Conservation (phyloP, 2,113 vertebrate genomes). For the Lampris megalopsis region DNA sequence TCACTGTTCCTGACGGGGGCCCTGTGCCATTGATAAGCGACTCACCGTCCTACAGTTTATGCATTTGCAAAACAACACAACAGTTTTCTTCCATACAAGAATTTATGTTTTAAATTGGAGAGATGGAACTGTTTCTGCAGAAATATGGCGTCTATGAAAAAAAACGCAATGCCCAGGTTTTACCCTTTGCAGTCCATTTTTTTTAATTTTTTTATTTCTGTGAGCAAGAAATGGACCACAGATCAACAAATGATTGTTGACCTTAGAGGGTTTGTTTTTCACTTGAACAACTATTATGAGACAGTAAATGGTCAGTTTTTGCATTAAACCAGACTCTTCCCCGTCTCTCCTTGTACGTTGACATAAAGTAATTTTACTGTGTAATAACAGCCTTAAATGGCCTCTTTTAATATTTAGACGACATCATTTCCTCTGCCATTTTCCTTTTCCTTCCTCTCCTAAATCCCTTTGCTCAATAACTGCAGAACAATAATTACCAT, state of each 20-base stretch:
- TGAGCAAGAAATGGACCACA: slow-evolving; percentile 25
- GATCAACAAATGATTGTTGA: slow-evolving; percentile 32
- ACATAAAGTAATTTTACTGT: slow-evolving; percentile 43
- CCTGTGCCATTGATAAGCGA: too few relatives aligned
- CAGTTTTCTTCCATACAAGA: too few relatives aligned
- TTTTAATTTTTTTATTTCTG: neutral
- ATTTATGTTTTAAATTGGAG: too few relatives aligned
- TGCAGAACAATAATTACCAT: slow-evolving; percentile 52
- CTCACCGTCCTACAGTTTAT: too few relatives aligned
- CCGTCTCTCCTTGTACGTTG: slow-evolving; percentile 38
- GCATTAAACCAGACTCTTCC: slow-evolving; percentile 60
- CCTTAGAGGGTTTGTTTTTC: slow-evolving; percentile 34
- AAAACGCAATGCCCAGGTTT: neutral
- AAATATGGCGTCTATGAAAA: neutral
- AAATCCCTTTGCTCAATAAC: slow-evolving; percentile 41
- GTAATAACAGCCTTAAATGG: slow-evolving; percentile 38
- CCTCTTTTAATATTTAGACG: slow-evolving; percentile 5
- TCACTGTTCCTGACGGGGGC: neutral
- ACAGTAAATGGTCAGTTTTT: slow-evolving; percentile 59
- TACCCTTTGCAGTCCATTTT: slow-evolving; percentile 28
- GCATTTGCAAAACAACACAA: too few relatives aligned
- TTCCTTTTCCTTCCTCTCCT: neutral
- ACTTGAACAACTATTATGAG: slow-evolving; percentile 26
- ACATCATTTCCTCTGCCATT: neutral
- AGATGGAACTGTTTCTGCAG: neutral